Evolutionary conservation across 35 echinoderm and acorn worm species (phyloP).

Genomic region (Apostichopus japonicus): DNA sequence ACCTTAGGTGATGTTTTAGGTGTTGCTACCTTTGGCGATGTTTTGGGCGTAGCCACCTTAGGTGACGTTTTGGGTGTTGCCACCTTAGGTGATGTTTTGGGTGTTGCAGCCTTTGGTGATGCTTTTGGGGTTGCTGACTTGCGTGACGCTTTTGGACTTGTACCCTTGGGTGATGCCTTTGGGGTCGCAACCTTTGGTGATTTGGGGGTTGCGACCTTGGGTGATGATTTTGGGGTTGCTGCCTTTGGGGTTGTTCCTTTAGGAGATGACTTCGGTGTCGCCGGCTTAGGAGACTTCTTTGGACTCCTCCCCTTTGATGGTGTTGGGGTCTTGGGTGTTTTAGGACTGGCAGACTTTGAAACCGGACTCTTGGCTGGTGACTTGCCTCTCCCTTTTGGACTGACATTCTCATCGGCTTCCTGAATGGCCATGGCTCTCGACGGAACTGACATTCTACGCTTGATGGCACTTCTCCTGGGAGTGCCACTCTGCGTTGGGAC

Average conservation of each 20-base stretch:
- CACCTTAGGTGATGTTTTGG: not conserved
- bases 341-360: constrained; percentile 16
- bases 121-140: constrained; percentile 1
- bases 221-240: not conserved
- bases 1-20: constrained; percentile 20
- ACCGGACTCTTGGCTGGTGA: constrained; percentile 29
- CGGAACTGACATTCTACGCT: constrained; percentile 72
- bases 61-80: not conserved
- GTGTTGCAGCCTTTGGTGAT: not conserved
- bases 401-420: constrained; percentile 37
- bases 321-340: constrained; percentile 49
- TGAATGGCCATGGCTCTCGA: constrained; percentile 49
- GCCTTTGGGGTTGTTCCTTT: not conserved
- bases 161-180: not conserved
- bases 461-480: constrained; percentile 57
- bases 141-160: not conserved
- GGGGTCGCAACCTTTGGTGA: not conserved
- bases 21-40: not conserved
- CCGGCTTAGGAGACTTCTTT: constrained; percentile 63
- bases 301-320: constrained; percentile 25
- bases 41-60: not conserved
- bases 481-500: not conserved
- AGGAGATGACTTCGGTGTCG: not conserved
- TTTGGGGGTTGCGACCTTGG: not conserved
- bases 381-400: constrained; percentile 39